Percentiles rank a stretch among this genome's conserved stretches.
phyloP scores from a whole-genome alignment of 35 echinoderm and acorn worm genomes.

The Apostichopus parvimensis region DNA sequence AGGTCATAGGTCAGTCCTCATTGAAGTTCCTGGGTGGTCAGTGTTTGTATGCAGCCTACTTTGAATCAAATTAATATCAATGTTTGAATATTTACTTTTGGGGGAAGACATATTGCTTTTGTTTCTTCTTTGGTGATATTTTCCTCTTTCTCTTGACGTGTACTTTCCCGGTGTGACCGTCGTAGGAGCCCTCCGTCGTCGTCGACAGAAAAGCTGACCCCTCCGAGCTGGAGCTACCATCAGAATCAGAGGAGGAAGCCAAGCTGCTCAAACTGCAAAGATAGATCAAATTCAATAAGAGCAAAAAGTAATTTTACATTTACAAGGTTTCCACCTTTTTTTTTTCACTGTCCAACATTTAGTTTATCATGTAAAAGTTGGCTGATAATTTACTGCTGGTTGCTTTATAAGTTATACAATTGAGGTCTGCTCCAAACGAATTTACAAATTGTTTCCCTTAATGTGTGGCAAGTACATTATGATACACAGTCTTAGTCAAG shows the following conservation, averaged over 20 bases:
- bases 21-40: too few relatives aligned
- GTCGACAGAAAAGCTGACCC: not conserved
- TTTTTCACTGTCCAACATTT: not conserved
- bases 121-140: constrained; percentile 16
- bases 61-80: not conserved
- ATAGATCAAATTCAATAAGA: not conserved
- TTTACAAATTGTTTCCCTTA: too few relatives aligned
- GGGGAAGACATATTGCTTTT: constrained; percentile 45
- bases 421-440: too few relatives aligned
- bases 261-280: constrained; percentile 55
- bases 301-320: not conserved
- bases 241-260: constrained; percentile 20
- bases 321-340: not conserved
- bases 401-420: too few relatives aligned
- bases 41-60: too few relatives aligned
- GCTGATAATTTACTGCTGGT: too few relatives aligned
- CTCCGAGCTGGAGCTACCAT: constrained; percentile 20
- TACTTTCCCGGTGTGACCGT: constrained; percentile 26
- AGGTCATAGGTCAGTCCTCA: too few relatives aligned
- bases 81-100: constrained; percentile 22
- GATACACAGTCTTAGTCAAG: too few relatives aligned
- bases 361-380: too few relatives aligned
- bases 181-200: constrained; percentile 56
- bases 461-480: too few relatives aligned
- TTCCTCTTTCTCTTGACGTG: constrained; percentile 54